Evolutionary conservation across 1,140 invertebrate species (phyloP).

Genomic region (Mizuhopecten yessoensis): DNA sequence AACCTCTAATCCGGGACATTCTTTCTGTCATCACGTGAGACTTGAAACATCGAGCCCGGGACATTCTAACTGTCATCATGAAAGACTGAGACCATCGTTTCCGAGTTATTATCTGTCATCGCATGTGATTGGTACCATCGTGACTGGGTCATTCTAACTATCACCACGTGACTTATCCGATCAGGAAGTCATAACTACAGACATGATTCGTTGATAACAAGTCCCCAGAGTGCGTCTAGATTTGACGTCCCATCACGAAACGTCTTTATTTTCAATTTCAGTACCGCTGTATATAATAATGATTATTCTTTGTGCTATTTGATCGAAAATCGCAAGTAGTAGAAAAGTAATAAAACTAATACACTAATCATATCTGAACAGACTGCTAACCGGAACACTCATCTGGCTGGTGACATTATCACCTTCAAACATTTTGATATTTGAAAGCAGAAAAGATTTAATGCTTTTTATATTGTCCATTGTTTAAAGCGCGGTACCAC

Average conservation of each 20-base stretch:
- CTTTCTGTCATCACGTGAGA: neutral
- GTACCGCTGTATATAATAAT: neutral
- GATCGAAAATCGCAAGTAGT: neutral
- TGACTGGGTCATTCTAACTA: neutral
- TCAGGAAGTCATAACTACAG: slow-evolving; percentile 33
- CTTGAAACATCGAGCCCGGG: neutral
- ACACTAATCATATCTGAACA: slow-evolving; percentile 34
- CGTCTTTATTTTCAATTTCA: neutral
- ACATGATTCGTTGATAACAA: neutral
- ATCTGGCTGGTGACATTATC: slow-evolving; percentile 24
- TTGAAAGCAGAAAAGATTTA: slow-evolving; percentile 39
- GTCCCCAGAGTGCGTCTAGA: neutral
- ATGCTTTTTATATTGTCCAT: slow-evolving; percentile 39
- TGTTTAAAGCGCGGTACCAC: slow-evolving; percentile 13
- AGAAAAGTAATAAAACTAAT: slow-evolving; percentile 40
- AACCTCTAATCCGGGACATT: neutral
- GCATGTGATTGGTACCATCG: neutral
- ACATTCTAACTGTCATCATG: neutral
- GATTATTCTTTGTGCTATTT: neutral
- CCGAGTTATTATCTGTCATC: neutral
- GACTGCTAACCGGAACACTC: slow-evolving; percentile 1
- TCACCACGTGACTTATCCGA: slow-evolving; percentile 2
- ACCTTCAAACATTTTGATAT: slow-evolving; percentile 39
- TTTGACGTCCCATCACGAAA: neutral
- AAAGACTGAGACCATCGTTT: neutral